Evolutionary conservation across 2,797 vertebrate genomes (phyloP), one percentile per base, ranked within the genome.

Genomic region (Selene dorsalis): DNA sequence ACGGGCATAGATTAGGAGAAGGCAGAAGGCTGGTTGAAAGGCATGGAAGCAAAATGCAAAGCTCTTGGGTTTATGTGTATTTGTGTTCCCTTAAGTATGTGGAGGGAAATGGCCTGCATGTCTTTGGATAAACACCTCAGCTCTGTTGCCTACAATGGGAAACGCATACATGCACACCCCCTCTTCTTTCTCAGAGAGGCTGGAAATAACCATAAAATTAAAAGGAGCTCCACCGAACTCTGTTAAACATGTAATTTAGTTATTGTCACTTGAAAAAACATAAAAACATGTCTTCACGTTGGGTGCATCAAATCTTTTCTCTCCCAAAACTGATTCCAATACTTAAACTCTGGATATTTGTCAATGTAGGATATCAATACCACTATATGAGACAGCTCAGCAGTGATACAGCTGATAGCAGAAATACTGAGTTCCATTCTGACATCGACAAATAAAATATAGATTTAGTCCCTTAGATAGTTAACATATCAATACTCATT

Each of bases 71-170:
- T 45, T 72, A 24, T 48, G 0, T 61, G 32, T 72, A 43, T 73
- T 75, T 72, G 55, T 32, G 24, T 71, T 16, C 62, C 11, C 50
- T 11, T 28, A 20, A 43, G 4, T 65, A 43, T 47, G 28, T 18
- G 45, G 30, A 70, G n/a, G 41, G 28, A 38, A 24, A 32, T 68
- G 53, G 59, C 53, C 5, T 43, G 24, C 61, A 18, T 38, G 63
- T 73, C 30, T 69, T 50, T n/a, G 52, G 53, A 85, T 78, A 55
- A 82, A 50, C 75, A 84, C 64, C 83, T 82, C 61, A 69, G 66
- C 20, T 75, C 76, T 77, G 59, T 89, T 84, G 18, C 14, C 52
- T 70, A 6, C 28, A 17, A 59, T 62, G 50, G 26, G n/a, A 66
- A 76, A 52, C 41, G 45, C 52, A 14, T 30, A 48, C 16, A 55